These are phyloP conservation scores for Chondrosia reniformis DNA, from an alignment of 37 sponge, comb jelly and placozoan genomes.

Conservation along the genomic window DNA sequence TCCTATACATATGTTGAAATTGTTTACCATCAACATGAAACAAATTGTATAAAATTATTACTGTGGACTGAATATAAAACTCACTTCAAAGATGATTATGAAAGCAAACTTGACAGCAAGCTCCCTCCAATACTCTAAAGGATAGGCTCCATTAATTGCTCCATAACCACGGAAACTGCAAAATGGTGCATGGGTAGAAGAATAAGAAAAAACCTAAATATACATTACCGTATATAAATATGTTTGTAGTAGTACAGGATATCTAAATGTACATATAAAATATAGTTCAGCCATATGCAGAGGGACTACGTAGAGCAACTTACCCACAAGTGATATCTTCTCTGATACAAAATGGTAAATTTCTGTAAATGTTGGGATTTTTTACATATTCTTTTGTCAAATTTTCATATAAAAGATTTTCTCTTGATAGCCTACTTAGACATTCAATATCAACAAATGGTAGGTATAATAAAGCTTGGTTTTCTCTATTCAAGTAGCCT, in stretches of 20 bases:
- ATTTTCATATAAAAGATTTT: not conserved
- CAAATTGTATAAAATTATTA: no score
- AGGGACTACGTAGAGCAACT: not conserved
- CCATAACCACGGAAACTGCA: conserved; percentile 56
- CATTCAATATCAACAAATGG: no score
- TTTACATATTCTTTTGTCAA: not conserved
- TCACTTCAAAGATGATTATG: conserved; percentile 89
- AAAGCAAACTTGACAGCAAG: conserved; percentile 66
- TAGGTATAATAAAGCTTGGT: no score
- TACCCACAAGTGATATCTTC: not conserved
- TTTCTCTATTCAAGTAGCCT: no score
- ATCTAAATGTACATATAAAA: not conserved
- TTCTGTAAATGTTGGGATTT: not conserved
- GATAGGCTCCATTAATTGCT: conserved; percentile 5
- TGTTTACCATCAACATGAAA: no score
- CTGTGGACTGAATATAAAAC: no score
- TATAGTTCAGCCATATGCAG: not conserved
- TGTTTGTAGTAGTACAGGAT: not conserved
- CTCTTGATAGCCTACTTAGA: no score
- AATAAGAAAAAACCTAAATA: not conserved
- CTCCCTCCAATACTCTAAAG: conserved; percentile 51
- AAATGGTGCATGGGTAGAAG: not conserved
- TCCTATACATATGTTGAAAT: no score
- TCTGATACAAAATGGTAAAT: not conserved
- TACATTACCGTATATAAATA: not conserved